A percentile compares a stretch with the other conserved stretches of the same genome.
Conservation (phyloP, 2,888 invertebrate genomes). For the Corbicula japonica region DNA sequence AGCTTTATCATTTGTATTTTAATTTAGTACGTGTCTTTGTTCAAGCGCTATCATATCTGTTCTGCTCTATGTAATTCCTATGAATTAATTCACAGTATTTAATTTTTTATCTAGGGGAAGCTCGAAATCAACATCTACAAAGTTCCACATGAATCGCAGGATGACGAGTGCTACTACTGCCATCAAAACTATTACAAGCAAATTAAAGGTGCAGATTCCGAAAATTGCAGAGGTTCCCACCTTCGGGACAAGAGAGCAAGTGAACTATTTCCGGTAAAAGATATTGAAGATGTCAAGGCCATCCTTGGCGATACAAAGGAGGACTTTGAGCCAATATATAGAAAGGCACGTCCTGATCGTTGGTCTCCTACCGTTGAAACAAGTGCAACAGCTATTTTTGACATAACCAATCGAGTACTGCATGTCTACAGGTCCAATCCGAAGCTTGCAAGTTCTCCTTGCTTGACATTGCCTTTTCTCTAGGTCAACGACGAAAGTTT, state of each 20-base stretch:
- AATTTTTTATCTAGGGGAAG: not conserved
- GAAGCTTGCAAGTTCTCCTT: slow-evolving; percentile 17
- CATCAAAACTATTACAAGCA: slow-evolving; percentile 43
- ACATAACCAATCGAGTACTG: slow-evolving; percentile 16
- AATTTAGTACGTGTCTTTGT: too few species aligned
- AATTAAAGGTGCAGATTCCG: not conserved
- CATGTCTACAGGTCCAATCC: slow-evolving; percentile 39
- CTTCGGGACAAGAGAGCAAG: slow-evolving; percentile 15
- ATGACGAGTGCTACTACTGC: slow-evolving; percentile 17
- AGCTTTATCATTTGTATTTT: too few species aligned
- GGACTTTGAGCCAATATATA: slow-evolving; percentile 31
- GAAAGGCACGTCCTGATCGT: slow-evolving; percentile 2
- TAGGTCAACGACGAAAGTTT: too few species aligned
- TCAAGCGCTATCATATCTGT: too few species aligned
- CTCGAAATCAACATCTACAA: not conserved
- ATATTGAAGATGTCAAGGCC: slow-evolving; percentile 23
- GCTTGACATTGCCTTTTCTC: slow-evolving; percentile 19
- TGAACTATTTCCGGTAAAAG: slow-evolving; percentile 23
- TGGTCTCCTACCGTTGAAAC: slow-evolving; percentile 16
- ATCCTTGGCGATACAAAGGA: slow-evolving; percentile 42
- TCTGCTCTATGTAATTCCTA: too few species aligned
- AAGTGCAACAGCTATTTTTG: slow-evolving; percentile 42
- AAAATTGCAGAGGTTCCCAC: slow-evolving; percentile 5
- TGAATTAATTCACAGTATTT: not conserved
- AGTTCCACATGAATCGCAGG: not conserved